These are phyloP conservation scores for Mormyrops attenuatus DNA, from an alignment of 2,797 vertebrate genomes.

Conservation along the genomic window DNA sequence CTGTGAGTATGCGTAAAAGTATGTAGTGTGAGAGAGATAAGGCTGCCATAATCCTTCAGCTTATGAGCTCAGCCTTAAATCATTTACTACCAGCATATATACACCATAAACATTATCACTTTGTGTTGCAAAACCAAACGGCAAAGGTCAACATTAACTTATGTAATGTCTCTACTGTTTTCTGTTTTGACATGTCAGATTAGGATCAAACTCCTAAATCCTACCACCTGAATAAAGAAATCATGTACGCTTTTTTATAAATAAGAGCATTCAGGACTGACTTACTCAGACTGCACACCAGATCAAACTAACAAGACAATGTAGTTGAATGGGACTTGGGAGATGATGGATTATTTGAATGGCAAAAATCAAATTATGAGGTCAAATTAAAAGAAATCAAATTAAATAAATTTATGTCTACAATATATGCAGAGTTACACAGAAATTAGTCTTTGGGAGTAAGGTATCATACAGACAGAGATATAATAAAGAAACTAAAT, in stretches of 20 bases:
- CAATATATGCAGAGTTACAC: neutral
- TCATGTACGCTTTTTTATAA: neutral
- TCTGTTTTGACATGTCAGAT: neutral
- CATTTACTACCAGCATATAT: slow-evolving; percentile 17
- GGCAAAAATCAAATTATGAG: neutral
- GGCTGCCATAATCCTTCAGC: neutral
- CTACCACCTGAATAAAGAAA: neutral
- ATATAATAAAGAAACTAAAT: neutral
- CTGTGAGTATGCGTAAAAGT: neutral
- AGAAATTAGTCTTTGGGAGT: neutral
- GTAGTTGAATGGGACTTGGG: neutral
- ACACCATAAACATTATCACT: slow-evolving; percentile 6
- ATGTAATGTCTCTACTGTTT: slow-evolving; percentile 15
- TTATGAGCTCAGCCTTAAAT: neutral
- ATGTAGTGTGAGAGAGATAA: neutral
- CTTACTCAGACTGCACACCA: neutral
- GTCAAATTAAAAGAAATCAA: too few relatives aligned
- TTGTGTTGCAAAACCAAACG: slow-evolving; percentile 15
- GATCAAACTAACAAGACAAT: neutral
- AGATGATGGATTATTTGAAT: neutral
- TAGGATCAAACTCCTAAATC: slow-evolving; percentile 20
- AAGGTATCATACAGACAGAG: neutral
- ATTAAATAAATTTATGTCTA: too few relatives aligned
- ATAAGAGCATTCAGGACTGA: neutral
- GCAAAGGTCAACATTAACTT: slow-evolving; percentile 16